Conservation (phyloP, 2,113 vertebrate genomes). For the Lathamus discolor region DNA sequence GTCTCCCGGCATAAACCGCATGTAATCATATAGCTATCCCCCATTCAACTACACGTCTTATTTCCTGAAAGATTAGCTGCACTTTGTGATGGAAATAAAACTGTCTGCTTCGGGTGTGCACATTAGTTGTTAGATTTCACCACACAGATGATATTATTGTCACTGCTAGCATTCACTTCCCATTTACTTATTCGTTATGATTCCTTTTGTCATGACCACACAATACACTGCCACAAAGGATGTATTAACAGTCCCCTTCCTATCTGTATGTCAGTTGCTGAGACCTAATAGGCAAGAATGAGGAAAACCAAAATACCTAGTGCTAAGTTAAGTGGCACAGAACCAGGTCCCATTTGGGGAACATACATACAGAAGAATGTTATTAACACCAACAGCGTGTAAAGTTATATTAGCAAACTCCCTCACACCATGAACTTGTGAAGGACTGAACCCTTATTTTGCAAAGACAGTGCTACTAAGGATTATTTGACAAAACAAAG, state of each 20-base stretch:
- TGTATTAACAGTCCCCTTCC: not conserved
- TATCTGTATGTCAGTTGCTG: not conserved
- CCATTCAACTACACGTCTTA: not conserved
- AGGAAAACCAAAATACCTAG: not conserved
- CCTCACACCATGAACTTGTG: not conserved
- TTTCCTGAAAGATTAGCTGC: constrained; percentile 11
- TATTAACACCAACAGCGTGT: not conserved
- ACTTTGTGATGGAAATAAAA: constrained; percentile 14
- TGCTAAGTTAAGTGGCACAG: not conserved
- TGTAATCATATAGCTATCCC: not conserved
- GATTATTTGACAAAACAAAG: not conserved
- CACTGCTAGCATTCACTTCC: not conserved
- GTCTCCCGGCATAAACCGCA: not conserved
- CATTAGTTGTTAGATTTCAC: not conserved
- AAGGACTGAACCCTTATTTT: not conserved
- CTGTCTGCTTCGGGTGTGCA: not conserved
- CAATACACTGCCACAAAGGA: fast-evolving
- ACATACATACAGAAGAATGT: not conserved
- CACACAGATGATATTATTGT: not conserved
- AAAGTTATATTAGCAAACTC: not conserved
- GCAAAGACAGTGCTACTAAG: not conserved
- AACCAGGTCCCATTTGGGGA: not conserved
- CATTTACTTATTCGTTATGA: not conserved
- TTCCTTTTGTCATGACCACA: not conserved
- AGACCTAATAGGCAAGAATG: not conserved